Base-by-base conservation (phyloP, 2,888 invertebrate genomes). In the Teinopalpus imperialis region DNA sequence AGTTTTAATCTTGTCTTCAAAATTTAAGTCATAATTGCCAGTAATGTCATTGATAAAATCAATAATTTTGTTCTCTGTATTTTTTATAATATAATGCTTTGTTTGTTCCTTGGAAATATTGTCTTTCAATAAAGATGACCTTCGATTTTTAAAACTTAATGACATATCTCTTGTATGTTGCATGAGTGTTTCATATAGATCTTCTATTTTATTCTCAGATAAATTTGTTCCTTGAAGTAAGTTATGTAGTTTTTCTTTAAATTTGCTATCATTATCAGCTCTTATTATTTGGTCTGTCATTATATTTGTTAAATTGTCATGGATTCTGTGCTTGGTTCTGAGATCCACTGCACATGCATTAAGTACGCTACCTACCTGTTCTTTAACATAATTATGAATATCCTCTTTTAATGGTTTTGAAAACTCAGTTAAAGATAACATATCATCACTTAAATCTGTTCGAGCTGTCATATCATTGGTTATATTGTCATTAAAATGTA, bases 261-360 rank as follows among this genome's bases (percentile, higher is more conserved):
- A 23, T 13, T 35, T 18, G 12, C 13, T 24, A 2, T 34, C 16
- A 18, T 18, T 35, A 14, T 36, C 30, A 16, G 18, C 12, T 14
- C 35, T 16, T 14, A 46, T 18, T n/a, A 46, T 30, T 35, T 46
- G 41, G 12, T 46, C 30, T 10, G 41, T 16, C 9, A 46, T 13
- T 6, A 46, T 8, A 21, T 41, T 21, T 7, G 24, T 36, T 7
- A 46, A 41, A 2, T 41, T 12, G 12, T 30, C 26, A 41, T 41
- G n/a, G 1, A 46, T 30, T 35, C 24, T 16, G 4, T 7, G 34
- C n/a, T 13, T 14, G 6, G 12, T 23, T 6, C 24, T 34, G 6
- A 7, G 2, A 18, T 35, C 29, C 9, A 29, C 23, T 1, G 14
- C 23, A 24, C 24, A 24, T 18, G 20, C 8, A 12, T 35, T 26